Conservation (phyloP, 2,113 vertebrate species). For the Irena cyanogastra region DNA sequence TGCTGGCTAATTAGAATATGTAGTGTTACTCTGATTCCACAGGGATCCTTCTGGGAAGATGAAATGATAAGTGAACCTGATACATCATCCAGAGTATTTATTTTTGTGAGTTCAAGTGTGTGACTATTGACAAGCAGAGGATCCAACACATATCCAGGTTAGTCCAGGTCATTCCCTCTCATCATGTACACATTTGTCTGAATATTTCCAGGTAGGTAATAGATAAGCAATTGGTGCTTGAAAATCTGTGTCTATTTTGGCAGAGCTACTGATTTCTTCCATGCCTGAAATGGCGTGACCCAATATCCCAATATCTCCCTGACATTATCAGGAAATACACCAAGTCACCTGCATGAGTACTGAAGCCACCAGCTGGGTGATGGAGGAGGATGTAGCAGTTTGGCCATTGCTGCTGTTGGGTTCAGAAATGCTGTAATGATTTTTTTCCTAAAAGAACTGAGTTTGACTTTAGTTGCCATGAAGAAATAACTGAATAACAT, state of each 20-base stretch:
- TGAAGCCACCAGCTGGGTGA: neutral
- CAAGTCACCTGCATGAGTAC: neutral
- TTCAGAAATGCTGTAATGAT: neutral
- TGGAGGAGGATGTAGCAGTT: neutral
- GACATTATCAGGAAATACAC: neutral
- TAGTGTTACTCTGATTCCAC: neutral
- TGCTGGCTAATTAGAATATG: neutral
- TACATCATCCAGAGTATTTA: neutral
- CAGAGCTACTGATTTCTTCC: neutral
- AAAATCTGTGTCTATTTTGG: neutral
- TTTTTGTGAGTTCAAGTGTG: neutral
- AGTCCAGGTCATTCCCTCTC: neutral
- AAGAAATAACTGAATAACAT: neutral
- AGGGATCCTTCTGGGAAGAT: neutral
- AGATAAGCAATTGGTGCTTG: neutral
- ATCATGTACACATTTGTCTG: neutral
- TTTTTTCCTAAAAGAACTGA: neutral
- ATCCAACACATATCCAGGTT: neutral
- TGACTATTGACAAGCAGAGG: neutral
- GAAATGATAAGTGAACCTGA: neutral
- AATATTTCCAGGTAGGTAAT: neutral
- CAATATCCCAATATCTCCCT: neutral
- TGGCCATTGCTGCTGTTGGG: neutral
- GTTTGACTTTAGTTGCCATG: neutral
- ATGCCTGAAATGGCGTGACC: neutral